These are phyloP conservation scores for Dendronephthya gigantea DNA, from an alignment of 64 coral and sea anemone genomes.

Conservation along the genomic window DNA sequence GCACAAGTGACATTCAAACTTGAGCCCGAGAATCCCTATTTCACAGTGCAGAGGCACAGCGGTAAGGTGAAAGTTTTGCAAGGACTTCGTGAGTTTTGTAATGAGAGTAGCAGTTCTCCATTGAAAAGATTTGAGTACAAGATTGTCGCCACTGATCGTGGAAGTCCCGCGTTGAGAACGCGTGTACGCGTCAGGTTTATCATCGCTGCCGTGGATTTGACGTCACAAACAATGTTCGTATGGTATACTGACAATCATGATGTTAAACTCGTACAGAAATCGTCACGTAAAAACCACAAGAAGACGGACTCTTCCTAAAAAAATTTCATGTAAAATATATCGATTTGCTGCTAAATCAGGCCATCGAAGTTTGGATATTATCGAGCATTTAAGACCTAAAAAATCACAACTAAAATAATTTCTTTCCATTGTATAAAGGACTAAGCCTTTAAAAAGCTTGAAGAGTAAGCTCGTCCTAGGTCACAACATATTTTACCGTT, in stretches of 20 bases:
- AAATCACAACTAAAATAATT: no score
- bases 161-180: neutral
- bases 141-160: neutral
- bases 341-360: no score
- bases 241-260: neutral
- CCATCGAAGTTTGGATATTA: no score
- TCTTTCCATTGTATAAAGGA: no score
- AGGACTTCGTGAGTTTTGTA: neutral
- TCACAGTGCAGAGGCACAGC: slow-evolving; percentile 10
- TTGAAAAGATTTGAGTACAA: neutral
- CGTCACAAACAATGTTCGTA: slow-evolving; percentile 11
- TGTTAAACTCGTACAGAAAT: neutral
- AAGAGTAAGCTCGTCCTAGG: no score
- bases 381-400: no score
- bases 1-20: neutral
- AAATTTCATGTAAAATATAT: no score
- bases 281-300: neutral
- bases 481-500: no score
- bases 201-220: neutral
- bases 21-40: slow-evolving; percentile 2
- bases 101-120: neutral
- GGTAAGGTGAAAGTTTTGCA: slow-evolving; percentile 16
- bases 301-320: neutral
- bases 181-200: neutral
- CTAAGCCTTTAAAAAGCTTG: no score